A percentile compares a stretch with the other conserved stretches of the same genome.
phyloP scores from a whole-genome alignment of 2,113 vertebrate species.

The Vulpes ferrilata region DNA sequence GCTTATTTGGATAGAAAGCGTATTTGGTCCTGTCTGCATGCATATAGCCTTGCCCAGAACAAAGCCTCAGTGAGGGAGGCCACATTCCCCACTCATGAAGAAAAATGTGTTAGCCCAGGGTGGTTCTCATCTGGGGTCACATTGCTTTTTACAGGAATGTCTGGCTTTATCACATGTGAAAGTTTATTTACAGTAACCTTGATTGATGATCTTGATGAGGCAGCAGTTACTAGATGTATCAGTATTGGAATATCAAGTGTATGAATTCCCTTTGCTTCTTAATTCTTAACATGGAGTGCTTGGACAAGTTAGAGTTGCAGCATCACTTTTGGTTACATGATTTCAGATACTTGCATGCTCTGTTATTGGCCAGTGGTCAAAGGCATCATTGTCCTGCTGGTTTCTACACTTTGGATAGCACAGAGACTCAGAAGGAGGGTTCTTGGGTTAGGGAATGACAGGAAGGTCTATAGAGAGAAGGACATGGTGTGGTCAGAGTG shows the following conservation, averaged over 20 bases:
- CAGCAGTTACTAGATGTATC: background rate
- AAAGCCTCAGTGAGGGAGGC: background rate
- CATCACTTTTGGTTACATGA: slow-evolving; percentile 20
- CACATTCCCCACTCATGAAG: background rate
- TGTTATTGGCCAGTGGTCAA: slow-evolving; percentile 1
- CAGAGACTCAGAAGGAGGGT: background rate
- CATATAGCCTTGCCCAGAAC: background rate
- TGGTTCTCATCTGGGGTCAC: background rate
- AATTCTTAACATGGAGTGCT: slow-evolving; percentile 10
- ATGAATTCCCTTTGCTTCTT: slow-evolving; percentile 12
- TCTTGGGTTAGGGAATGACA: background rate
- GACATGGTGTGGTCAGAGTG: background rate
- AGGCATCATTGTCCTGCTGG: background rate
- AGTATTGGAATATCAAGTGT: slow-evolving; percentile 1
- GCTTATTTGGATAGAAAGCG: background rate
- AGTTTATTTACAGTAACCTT: slow-evolving; percentile 21
- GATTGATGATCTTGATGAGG: slow-evolving; percentile 47
- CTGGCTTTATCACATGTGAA: slow-evolving; percentile 42
- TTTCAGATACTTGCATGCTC: slow-evolving; percentile 55
- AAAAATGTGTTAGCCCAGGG: background rate
- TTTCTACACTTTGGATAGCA: slow-evolving; percentile 20
- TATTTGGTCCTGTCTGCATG: background rate
- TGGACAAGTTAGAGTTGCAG: slow-evolving; percentile 38
- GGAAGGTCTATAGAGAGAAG: background rate
- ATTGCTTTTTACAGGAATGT: background rate